phyloP scores from a whole-genome alignment of 2,113 vertebrate species.

The Chloropsis hardwickii region DNA sequence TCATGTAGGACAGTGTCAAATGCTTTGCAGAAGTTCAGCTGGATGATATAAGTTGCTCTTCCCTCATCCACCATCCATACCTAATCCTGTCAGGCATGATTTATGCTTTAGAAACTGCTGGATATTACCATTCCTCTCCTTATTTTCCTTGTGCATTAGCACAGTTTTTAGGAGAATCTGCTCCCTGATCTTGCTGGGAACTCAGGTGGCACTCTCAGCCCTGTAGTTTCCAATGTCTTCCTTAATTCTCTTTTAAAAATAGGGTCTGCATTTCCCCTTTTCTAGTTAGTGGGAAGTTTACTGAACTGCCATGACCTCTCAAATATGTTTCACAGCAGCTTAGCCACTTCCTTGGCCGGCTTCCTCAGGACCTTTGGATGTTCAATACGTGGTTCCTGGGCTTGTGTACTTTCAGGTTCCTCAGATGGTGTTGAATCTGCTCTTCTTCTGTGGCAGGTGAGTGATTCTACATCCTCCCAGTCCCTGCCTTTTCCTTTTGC shows the following conservation, averaged over 20 bases:
- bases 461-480: background rate
- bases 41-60: background rate
- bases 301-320: background rate
- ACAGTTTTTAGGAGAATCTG: background rate
- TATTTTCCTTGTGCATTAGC: background rate
- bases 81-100: background rate
- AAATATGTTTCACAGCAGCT: background rate
- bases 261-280: background rate
- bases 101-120: background rate
- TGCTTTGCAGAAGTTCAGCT: background rate
- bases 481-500: background rate
- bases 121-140: background rate
- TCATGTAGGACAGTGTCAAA: background rate
- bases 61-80: background rate
- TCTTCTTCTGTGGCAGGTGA: background rate
- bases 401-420: background rate
- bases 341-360: background rate
- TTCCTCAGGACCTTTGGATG: background rate
- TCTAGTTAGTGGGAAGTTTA: background rate
- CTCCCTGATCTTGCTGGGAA: background rate
- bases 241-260: background rate
- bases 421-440: background rate
- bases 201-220: background rate
- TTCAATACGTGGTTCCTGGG: too few relatives aligned
- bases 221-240: background rate